Conservation (phyloP, 2,797 vertebrate genomes). For the Lagothrix lagotricha region DNA sequence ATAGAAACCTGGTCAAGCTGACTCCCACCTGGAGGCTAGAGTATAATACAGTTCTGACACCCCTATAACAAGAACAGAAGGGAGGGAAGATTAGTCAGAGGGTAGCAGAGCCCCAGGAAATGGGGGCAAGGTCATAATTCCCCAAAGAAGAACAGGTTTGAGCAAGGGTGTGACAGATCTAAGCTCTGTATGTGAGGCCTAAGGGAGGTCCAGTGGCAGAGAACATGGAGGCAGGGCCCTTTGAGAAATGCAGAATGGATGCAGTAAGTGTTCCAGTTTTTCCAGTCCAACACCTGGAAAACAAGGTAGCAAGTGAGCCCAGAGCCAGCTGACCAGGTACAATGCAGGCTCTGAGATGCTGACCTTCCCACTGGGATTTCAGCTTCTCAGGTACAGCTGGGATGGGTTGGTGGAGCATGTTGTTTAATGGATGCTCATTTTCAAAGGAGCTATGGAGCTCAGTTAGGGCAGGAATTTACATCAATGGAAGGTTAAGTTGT, state of each 20-base stretch:
- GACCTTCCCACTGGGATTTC: neutral
- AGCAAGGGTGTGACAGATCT: neutral
- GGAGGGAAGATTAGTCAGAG: neutral
- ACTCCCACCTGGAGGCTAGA: neutral
- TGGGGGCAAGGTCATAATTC: neutral
- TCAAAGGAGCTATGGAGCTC: neutral
- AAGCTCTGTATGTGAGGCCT: neutral
- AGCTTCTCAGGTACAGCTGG: neutral
- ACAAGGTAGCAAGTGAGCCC: neutral
- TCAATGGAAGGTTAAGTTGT: neutral
- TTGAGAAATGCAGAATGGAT: neutral
- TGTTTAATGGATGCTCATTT: neutral
- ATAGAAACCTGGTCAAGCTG: neutral
- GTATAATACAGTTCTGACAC: neutral
- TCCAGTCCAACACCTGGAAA: neutral
- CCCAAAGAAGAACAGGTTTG: neutral
- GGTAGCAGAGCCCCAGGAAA: slow-evolving; percentile 6
- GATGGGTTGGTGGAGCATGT: neutral
- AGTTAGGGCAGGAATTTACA: neutral
- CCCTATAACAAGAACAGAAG: neutral
- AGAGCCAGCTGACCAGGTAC: neutral
- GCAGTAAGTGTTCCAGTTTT: neutral
- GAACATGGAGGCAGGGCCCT: neutral
- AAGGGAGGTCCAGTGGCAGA: neutral
- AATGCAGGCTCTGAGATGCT: neutral